A percentile compares a stretch with the other conserved stretches of the same genome.
Evolutionary conservation across 2,888 invertebrate genomes (phyloP).

Genomic region (Mimachlamys varia): DNA sequence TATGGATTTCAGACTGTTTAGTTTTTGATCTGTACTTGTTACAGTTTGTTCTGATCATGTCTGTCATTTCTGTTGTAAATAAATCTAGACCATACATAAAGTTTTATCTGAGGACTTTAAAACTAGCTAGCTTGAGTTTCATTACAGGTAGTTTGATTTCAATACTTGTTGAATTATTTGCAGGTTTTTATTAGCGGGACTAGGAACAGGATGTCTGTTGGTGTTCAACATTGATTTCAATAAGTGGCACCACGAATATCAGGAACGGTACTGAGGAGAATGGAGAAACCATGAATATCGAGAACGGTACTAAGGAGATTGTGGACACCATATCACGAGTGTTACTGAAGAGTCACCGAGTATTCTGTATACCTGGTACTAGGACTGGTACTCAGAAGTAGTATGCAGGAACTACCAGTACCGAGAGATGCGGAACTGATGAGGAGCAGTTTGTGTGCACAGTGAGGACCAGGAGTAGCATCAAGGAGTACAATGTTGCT

Average conservation of each 20-base stretch:
- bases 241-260: constrained; percentile 83
- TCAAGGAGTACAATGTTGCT: neutral
- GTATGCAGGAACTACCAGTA: neutral
- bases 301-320: neutral
- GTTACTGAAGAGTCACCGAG: no score
- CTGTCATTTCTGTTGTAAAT: no score
- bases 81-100: neutral
- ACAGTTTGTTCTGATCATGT: no score
- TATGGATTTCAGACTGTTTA: no score
- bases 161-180: constrained; percentile 64
- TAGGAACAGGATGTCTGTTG: constrained; percentile 98
- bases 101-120: neutral
- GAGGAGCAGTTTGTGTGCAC: neutral
- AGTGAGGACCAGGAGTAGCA: neutral
- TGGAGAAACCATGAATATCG: neutral
- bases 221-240: constrained; percentile 99
- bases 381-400: neutral
- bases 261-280: constrained; percentile 73
- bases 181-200: constrained; percentile 97
- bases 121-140: no score
- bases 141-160: no score
- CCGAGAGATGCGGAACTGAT: neutral
- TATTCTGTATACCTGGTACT: no score
- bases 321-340: neutral
- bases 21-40: no score